Evolutionary conservation across 1,140 invertebrate species (phyloP), one percentile per base, ranked within the genome.

Genomic region (Sitodiplosis mosellana): DNA sequence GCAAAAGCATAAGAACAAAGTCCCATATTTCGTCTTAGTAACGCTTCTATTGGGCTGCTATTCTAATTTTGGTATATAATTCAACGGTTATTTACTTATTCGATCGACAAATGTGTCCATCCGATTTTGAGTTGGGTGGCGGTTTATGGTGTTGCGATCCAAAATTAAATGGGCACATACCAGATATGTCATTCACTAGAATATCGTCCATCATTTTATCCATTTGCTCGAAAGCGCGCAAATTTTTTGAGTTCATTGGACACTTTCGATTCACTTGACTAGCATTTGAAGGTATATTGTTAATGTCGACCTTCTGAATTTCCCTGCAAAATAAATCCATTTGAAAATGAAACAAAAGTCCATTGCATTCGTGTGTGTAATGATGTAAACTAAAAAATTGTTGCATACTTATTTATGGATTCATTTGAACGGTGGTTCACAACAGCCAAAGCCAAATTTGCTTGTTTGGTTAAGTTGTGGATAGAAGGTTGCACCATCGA

Each of bases 131-230:
- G 11, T 43, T 43, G 12, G 41, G 15, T 21, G 41, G 19, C 3
- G 55, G 27, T 27, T 27, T 3, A 27, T 27, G 27, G 27, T 27
- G n/a, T n/a, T n/a, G 27, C 21, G 48, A 45, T 17, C 22, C 5
- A 17, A 36, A 36, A 18, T 47, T 41, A 37, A 40, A 15, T 21
- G 53, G 15, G 15, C 52, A 52, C 27, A 49, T 45, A 10, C 44
- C 48, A 8, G 43, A 57, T 1, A 58, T 57, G 41, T 64, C 61
- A 22, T 56, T 53, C 49, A 64, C 62, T n/a, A 57, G 56, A 0
- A 54, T 62, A 45, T 61, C 62, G 41, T 64, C 62, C 47, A 64
- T 62, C 62, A 64, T 64, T 51, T 63, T 59, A 40, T 64, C 62
- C 44, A 64, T 43, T 49, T 64, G 63, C 33, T 64, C 60, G 48